Conservation (phyloP, 2,888 invertebrate species). For the Xanthia icteritia region DNA sequence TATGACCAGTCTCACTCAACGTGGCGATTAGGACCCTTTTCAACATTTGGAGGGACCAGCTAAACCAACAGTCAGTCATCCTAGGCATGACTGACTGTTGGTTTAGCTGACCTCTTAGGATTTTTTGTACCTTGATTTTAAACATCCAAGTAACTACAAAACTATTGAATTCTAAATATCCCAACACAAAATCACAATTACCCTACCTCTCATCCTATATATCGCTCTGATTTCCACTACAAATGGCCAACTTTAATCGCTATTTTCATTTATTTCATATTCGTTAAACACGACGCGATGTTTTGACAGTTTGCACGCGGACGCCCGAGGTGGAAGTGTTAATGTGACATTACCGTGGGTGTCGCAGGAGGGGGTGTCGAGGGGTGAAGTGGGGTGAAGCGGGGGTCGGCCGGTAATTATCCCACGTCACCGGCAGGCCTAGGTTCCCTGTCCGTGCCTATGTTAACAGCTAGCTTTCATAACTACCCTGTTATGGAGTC, state of each 20-base stretch:
- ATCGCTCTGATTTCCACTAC: slow-evolving; percentile 33
- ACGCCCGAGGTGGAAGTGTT: slow-evolving; percentile 83
- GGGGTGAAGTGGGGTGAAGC: slow-evolving; percentile 57
- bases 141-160: background rate
- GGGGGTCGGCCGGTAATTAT: slow-evolving; percentile 86
- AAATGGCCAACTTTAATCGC: slow-evolving; percentile 58
- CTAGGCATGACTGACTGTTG: too few species aligned
- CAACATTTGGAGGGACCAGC: background rate
- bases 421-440: slow-evolving; percentile 89
- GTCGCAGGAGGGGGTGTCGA: slow-evolving; percentile 47
- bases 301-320: slow-evolving; percentile 87
- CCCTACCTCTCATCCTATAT: slow-evolving; percentile 6
- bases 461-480: slow-evolving; percentile 76
- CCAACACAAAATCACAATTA: slow-evolving; percentile 32
- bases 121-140: background rate
- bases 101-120: too few species aligned
- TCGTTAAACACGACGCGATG: slow-evolving; percentile 83
- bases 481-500: slow-evolving; percentile 68
- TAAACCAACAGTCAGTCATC: background rate
- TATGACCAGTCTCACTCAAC: too few species aligned
- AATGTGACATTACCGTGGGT: slow-evolving; percentile 87
- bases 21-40: background rate
- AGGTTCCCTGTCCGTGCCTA: slow-evolving; percentile 83
- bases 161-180: slow-evolving; percentile 30
- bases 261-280: slow-evolving; percentile 81